Evolutionary conservation across 2,888 invertebrate species (phyloP), one percentile per base, ranked within the genome.

Genomic region (Euzophera pinguis): DNA sequence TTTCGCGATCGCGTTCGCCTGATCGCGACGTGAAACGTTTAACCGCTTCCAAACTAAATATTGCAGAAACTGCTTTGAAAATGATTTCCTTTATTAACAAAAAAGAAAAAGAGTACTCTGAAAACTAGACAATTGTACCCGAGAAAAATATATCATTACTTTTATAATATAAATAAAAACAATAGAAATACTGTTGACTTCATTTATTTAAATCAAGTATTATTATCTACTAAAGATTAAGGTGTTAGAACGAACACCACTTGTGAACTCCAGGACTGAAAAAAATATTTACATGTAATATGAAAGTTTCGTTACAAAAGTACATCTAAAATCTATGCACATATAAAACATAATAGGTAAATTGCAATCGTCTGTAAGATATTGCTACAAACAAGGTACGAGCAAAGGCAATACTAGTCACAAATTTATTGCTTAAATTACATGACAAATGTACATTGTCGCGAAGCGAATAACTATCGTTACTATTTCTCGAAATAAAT

Each of bases 81-180:
- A 67, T 84, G 3, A 63, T 83, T 13, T 60, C 70, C 38, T 84
- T 82, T 60, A 74, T 84, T 27, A 73, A 66, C 54, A 54, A 64
- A 58, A 83, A 78, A 60, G 73, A 82, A 71, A 73, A 66, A 55
- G 77, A 82, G 63, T 75, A 78, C 57, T 60, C 13, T 3, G 17
- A 48, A 41, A n/a, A 7, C 10, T 39, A 53, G 42, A 51, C 52
- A 47, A 29, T 34, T 16, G 52, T 45, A 27, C 51, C 10, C 32
- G 1, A 4, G 1, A 7, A 32, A 32, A 32, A 29, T 29, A 29
- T 29, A 29, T 9, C 4, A 32, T 32, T 32, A 7, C 1, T 32
- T 2, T 10, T 10, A 9, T 1, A 1, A 7, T 9, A 32, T 8
- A 54, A n/a, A 45, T 13, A 45, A 13, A n/a, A 45, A 38, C 13